phyloP scores from a whole-genome alignment of 1,140 invertebrate species.

The Eumaeus atala region DNA sequence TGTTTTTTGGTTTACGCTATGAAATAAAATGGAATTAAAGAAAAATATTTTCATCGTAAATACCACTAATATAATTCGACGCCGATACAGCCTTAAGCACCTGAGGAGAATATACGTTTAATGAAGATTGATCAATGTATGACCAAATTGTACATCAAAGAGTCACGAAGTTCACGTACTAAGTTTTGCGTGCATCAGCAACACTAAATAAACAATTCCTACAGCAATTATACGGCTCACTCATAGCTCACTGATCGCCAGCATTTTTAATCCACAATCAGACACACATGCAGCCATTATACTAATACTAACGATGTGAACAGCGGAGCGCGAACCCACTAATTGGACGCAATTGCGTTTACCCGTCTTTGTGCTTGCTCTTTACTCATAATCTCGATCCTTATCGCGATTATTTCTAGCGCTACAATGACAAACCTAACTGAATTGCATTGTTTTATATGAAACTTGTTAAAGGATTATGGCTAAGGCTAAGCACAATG shows the following conservation, averaged over 20 bases:
- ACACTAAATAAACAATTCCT: slow-evolving; percentile 7
- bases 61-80: too few relatives aligned
- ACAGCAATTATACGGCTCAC: slow-evolving; percentile 22
- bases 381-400: slow-evolving; percentile 36
- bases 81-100: too few relatives aligned
- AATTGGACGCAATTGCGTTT: slow-evolving; percentile 52
- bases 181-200: neutral
- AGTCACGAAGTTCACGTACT: neutral
- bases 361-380: slow-evolving; percentile 42
- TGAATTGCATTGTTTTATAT: slow-evolving; percentile 34
- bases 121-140: too few relatives aligned
- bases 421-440: slow-evolving; percentile 43
- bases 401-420: slow-evolving; percentile 37
- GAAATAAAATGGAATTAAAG: too few relatives aligned
- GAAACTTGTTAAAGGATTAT: slow-evolving; percentile 5
- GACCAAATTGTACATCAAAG: too few relatives aligned
- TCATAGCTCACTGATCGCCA: slow-evolving; percentile 33
- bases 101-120: too few relatives aligned
- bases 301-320: slow-evolving; percentile 62
- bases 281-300: slow-evolving; percentile 45
- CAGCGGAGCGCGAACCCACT: slow-evolving; percentile 32
- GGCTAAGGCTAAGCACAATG: slow-evolving; percentile 8
- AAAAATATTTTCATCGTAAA: too few relatives aligned
- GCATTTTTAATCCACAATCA: slow-evolving; percentile 32
- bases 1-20: too few relatives aligned